Evolutionary conservation across 2,797 vertebrate genomes (phyloP), one percentile per base, ranked within the genome.

Genomic region (Saxicola maurus): DNA sequence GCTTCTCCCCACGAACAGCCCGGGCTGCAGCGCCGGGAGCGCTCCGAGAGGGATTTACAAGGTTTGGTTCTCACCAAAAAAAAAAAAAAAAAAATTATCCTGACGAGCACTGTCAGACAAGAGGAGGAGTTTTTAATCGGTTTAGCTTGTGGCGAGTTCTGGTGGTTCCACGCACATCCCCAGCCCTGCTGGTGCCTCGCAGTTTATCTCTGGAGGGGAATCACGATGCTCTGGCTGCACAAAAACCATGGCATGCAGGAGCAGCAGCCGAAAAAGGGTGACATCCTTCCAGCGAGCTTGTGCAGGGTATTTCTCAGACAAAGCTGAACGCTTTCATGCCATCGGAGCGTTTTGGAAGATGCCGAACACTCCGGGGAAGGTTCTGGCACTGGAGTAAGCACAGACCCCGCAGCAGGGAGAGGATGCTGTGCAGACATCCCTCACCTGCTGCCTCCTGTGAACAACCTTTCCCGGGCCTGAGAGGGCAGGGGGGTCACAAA

Each of bases 1-100:
- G 91, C 79, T 91, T 74, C 43, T 74, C 82, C 92, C 87, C 40
- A 6, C 88, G 7, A 89, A 91, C 71, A 30, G 13, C 37, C 9
- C 17, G 30, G 28, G 48, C 48, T 7, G 48, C 48, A 7, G 51
- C 38, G 23, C 37, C 48, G 0, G 79, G 6, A 15, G 35, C 6
- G 14, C 42, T 0, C 33, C 6, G 13, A 24, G 3, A 11, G 55
- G 7, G 6, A 13, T 43, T 37, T 2, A 2, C 51, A 10, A 7
- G 12, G 48, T 2, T 3, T 4, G 27, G 1, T 2, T 76, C 20
- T 10, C 43, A 7, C 5, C n/a, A n/a, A n/a, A n/a, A 2, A 46
- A 19, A 25, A 37, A 37, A 40, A 13, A 33, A 33, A 33, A 33
- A 40, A 35, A 43, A 4, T 2, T 2, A 5, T 60, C 59, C 52